A percentile compares a stretch with the other conserved stretches of the same genome.
Conservation (phyloP, 2,113 vertebrate species). For the Capreolus pygargus region DNA sequence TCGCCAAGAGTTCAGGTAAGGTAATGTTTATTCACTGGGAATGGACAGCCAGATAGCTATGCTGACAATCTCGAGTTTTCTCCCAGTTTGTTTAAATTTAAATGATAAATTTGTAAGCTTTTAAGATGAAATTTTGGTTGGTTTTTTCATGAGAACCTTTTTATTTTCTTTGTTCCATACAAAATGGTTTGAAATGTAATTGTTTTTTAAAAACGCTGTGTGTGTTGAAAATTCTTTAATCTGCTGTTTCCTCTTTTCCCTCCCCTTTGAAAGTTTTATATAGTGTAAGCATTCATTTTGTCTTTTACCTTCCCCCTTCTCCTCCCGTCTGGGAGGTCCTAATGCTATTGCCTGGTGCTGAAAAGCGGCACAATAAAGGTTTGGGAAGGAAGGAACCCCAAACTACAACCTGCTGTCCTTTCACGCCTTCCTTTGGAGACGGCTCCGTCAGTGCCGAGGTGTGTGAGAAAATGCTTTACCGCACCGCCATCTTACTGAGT, state of each 20-base stretch:
- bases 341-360: slow-evolving; percentile 51
- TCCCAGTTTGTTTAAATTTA: slow-evolving; percentile 70
- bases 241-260: slow-evolving; percentile 79
- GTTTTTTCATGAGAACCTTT: slow-evolving; percentile 65
- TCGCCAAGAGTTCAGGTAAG: slow-evolving; percentile 92
- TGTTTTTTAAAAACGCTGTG: slow-evolving; percentile 65
- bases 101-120: slow-evolving; percentile 66
- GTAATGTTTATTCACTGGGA: slow-evolving; percentile 89
- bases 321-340: slow-evolving; percentile 68
- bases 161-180: slow-evolving; percentile 62
- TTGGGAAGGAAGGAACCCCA: slow-evolving; percentile 79
- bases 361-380: slow-evolving; percentile 74
- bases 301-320: slow-evolving; percentile 66
- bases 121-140: slow-evolving; percentile 61
- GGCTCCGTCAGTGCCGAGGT: slow-evolving; percentile 71
- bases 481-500: slow-evolving; percentile 76
- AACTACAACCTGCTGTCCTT: slow-evolving; percentile 79
- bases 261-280: slow-evolving; percentile 53
- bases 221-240: slow-evolving; percentile 80
- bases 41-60: slow-evolving; percentile 81
- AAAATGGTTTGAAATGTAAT: slow-evolving; percentile 76
- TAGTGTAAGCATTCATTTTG: slow-evolving; percentile 67
- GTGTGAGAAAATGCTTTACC: slow-evolving; percentile 74
- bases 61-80: slow-evolving; percentile 69
- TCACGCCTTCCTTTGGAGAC: slow-evolving; percentile 78